phyloP scores from a whole-genome alignment of 2,888 invertebrate genomes.

The Pogonocherus hispidulus region DNA sequence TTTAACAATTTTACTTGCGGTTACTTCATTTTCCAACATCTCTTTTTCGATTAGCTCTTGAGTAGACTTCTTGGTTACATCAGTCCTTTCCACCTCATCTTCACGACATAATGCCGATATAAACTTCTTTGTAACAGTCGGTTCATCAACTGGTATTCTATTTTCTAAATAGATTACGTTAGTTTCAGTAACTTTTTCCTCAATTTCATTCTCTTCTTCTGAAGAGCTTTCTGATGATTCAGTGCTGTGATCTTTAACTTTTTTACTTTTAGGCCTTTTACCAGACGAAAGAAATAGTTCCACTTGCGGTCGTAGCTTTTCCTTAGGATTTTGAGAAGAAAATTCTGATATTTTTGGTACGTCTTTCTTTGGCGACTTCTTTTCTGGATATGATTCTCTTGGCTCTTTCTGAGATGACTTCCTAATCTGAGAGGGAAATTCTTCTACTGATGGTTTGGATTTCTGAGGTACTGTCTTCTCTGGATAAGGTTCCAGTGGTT shows the following conservation, averaged over 20 bases:
- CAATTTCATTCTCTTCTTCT: slow-evolving; percentile 39
- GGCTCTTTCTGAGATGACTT: slow-evolving; percentile 44
- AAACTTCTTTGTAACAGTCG: slow-evolving; percentile 59
- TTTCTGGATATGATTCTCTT: slow-evolving; percentile 44
- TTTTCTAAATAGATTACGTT: slow-evolving; percentile 46
- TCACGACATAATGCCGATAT: slow-evolving; percentile 58
- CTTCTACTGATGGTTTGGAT: slow-evolving; percentile 40
- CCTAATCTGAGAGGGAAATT: slow-evolving; percentile 53
- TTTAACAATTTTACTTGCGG: slow-evolving; percentile 54
- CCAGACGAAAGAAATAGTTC: slow-evolving; percentile 38
- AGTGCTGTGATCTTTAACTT: slow-evolving; percentile 20
- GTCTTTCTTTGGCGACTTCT: slow-evolving; percentile 33
- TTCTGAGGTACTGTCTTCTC: slow-evolving; percentile 43
- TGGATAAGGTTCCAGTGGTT: slow-evolving; percentile 47
- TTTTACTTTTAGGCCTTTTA: slow-evolving; percentile 35
- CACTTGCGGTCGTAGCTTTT: slow-evolving; percentile 34
- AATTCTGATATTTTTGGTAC: slow-evolving; percentile 45
- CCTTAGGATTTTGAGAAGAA: slow-evolving; percentile 44
- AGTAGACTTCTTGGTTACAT: slow-evolving; percentile 45
- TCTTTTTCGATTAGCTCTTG: slow-evolving; percentile 51
- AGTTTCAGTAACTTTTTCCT: slow-evolving; percentile 38
- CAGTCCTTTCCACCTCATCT: slow-evolving; percentile 57
- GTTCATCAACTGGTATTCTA: slow-evolving; percentile 62
- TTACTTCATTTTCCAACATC: slow-evolving; percentile 45
- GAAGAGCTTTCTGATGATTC: slow-evolving; percentile 43